Evolutionary conservation across 2,113 vertebrate genomes (phyloP).

Genomic region (Xenopus tropicalis): UCB_Xtro_10.0 CM004451.2:17303501-17304000

Average conservation of each 20-base stretch:
- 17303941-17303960: constrained; percentile 57
- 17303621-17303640: too few species aligned
- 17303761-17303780: constrained; percentile 13
- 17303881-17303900: constrained; percentile 47
- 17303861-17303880: constrained; percentile 36
- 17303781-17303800: constrained; percentile 35
- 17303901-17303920: constrained; percentile 52
- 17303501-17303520: too few species aligned
- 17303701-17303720: neutral
- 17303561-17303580: too few species aligned
- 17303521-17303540: too few species aligned
- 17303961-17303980: constrained; percentile 61
- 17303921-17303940: constrained; percentile 51
- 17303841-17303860: constrained; percentile 54
- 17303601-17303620: too few species aligned
- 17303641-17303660: neutral
- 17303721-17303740: neutral
- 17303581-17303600: too few species aligned
- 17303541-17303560: too few species aligned
- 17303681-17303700: neutral
- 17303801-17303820: constrained; percentile 22
- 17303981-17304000: constrained; percentile 52
- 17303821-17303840: constrained; percentile 50
- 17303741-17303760: constrained; percentile 8
- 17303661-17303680: neutral